Conservation (phyloP, 2,888 invertebrate genomes). For the Tenthredo scrophulariae region DNA sequence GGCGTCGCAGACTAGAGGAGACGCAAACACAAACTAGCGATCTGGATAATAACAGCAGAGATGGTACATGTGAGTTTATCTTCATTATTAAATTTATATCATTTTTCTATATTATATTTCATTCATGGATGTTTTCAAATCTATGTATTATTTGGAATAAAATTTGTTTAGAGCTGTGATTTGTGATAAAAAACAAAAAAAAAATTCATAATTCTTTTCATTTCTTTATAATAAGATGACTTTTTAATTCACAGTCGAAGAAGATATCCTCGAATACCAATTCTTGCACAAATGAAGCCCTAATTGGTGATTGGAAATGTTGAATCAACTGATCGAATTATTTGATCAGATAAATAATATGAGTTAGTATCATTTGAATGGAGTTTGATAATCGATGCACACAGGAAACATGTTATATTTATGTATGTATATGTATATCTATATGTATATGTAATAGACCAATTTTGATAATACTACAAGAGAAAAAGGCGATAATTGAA, state of each 20-base stretch:
- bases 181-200: too few relatives aligned
- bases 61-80: constrained; percentile 70
- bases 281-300: constrained; percentile 78
- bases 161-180: not conserved
- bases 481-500: not conserved
- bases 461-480: constrained; percentile 64
- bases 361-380: constrained; percentile 10
- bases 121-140: not conserved
- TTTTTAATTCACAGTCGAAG: constrained; percentile 76
- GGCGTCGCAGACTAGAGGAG: constrained; percentile 72
- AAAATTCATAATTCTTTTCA: too few relatives aligned
- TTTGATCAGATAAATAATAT: not conserved
- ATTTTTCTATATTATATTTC: not conserved
- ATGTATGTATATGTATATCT: constrained; percentile 60
- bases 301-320: constrained; percentile 2
- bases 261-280: constrained; percentile 80
- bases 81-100: constrained; percentile 1
- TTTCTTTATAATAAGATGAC: not conserved
- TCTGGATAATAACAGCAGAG: constrained; percentile 71
- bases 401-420: constrained; percentile 43
- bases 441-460: constrained; percentile 72
- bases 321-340: not conserved
- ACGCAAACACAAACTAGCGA: constrained; percentile 72
- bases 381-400: constrained; percentile 1
- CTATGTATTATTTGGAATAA: not conserved